phyloP scores from a whole-genome alignment of 2,888 invertebrate genomes.

The Masnerella sp. region DNA sequence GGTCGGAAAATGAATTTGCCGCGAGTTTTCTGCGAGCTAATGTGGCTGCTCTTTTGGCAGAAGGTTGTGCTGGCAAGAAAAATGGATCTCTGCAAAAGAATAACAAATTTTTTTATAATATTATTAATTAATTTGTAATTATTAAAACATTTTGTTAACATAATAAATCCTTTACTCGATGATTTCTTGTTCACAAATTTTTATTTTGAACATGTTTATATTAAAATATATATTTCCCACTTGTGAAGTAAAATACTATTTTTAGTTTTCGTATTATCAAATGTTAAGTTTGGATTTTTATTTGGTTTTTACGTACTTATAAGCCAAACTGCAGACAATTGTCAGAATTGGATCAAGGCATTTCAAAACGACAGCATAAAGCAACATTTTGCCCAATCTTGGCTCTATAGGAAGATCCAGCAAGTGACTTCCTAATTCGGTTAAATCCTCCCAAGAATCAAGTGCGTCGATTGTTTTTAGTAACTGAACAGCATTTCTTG shows the following conservation, averaged over 20 bases:
- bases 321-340: conserved; percentile 91
- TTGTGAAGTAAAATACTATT: too few relatives aligned
- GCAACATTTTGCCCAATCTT: conserved; percentile 92
- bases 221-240: too few relatives aligned
- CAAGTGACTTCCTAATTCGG: conserved; percentile 91
- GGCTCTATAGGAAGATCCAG: conserved; percentile 96
- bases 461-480: conserved; percentile 91
- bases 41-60: conserved; percentile 82
- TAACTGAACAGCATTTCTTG: conserved; percentile 85
- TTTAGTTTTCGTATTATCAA: too few relatives aligned
- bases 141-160: neutral
- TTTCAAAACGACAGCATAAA: conserved; percentile 92
- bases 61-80: conserved; percentile 85
- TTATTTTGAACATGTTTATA: too few relatives aligned
- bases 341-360: conserved; percentile 96
- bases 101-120: neutral
- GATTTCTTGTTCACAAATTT: too few relatives aligned
- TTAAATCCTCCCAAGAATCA: conserved; percentile 90
- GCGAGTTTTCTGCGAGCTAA: conserved; percentile 84
- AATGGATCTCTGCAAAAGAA: conserved; percentile 83
- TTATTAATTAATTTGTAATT: neutral
- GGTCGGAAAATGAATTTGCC: conserved; percentile 90
- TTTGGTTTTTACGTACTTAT: too few relatives aligned
- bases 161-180: too few relatives aligned
- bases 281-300: too few relatives aligned